phyloP scores from a whole-genome alignment of 2,113 vertebrate genomes.

The Oplegnathus fasciatus region DNA sequence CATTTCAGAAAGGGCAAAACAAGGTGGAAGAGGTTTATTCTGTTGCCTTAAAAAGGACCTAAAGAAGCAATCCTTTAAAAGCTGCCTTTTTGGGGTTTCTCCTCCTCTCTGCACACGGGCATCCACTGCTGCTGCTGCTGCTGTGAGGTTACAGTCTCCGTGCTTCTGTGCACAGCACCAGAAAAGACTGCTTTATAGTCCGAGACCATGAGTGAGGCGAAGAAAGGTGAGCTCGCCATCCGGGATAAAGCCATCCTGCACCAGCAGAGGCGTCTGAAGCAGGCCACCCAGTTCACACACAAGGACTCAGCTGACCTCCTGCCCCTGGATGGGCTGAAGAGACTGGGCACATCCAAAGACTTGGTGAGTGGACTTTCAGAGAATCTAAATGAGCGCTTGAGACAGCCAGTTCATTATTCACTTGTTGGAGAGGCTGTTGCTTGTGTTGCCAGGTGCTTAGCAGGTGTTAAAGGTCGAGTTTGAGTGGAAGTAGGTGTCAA shows the following conservation, averaged over 20 bases:
- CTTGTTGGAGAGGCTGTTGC: neutral
- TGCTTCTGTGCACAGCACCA: slow-evolving; percentile 27
- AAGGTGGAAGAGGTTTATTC: slow-evolving; percentile 30
- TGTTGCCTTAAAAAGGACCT: slow-evolving; percentile 28
- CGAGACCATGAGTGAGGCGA: slow-evolving; percentile 76
- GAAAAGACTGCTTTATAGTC: slow-evolving; percentile 20
- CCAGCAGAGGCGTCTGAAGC: slow-evolving; percentile 93
- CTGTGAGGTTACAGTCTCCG: slow-evolving; percentile 33
- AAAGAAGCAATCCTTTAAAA: slow-evolving; percentile 19
- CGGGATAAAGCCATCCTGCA: slow-evolving; percentile 91
- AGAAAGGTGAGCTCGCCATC: slow-evolving; percentile 87
- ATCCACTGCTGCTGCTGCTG: slow-evolving; percentile 28
- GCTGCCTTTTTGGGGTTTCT: slow-evolving; percentile 23
- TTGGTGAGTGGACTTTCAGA: slow-evolving; percentile 87
- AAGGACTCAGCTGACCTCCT: slow-evolving; percentile 98
- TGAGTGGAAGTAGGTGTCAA: neutral
- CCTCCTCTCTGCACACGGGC: slow-evolving; percentile 16
- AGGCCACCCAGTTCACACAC: slow-evolving; percentile 95
- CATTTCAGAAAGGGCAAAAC: slow-evolving; percentile 36
- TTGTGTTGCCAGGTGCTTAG: neutral
- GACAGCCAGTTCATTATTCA: neutral
- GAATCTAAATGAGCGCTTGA: neutral
- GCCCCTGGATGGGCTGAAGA: slow-evolving; percentile 94
- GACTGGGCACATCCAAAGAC: slow-evolving; percentile 95
- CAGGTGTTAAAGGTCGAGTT: slow-evolving; percentile 1